Evolutionary conservation across 1,140 invertebrate genomes (phyloP).

Genomic region (Drosophila ananassae): DNA sequence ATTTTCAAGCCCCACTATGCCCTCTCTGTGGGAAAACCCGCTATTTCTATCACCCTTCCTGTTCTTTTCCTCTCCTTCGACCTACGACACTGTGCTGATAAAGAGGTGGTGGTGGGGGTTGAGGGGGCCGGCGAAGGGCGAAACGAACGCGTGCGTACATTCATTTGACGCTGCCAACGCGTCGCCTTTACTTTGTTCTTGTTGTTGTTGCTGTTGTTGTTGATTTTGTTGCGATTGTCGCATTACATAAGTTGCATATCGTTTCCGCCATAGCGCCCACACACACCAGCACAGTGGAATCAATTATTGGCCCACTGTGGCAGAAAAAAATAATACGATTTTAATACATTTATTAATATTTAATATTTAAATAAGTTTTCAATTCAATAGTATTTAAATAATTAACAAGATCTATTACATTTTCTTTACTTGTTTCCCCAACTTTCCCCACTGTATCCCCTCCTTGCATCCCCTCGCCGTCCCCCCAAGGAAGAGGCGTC

Average conservation of each 20-base stretch:
- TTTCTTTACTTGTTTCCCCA: no score
- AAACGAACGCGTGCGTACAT: slow-evolving; percentile 53
- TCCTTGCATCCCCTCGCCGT: neutral
- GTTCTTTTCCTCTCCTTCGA: neutral
- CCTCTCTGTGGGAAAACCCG: neutral
- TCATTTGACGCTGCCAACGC: slow-evolving; percentile 39
- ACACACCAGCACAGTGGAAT: slow-evolving; percentile 48
- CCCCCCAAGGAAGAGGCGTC: neutral
- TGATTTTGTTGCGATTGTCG: slow-evolving; percentile 30
- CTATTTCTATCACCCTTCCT: neutral
- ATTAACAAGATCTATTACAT: no score
- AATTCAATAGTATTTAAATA: no score
- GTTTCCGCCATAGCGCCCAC: slow-evolving; percentile 68
- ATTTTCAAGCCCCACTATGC: neutral
- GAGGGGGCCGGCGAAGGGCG: slow-evolving; percentile 5
- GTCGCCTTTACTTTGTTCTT: slow-evolving; percentile 15
- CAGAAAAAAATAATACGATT: neutral
- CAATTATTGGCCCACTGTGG: neutral
- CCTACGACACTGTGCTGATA: neutral
- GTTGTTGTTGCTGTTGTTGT: neutral
- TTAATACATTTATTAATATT: no score
- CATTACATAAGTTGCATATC: slow-evolving; percentile 71
- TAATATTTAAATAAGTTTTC: no score
- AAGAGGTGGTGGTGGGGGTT: neutral
- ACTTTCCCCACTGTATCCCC: slow-evolving; percentile 4